These are phyloP conservation scores for Pachydiplax longipennis DNA, from an alignment of 2,888 invertebrate species.

Conservation along the genomic window DNA sequence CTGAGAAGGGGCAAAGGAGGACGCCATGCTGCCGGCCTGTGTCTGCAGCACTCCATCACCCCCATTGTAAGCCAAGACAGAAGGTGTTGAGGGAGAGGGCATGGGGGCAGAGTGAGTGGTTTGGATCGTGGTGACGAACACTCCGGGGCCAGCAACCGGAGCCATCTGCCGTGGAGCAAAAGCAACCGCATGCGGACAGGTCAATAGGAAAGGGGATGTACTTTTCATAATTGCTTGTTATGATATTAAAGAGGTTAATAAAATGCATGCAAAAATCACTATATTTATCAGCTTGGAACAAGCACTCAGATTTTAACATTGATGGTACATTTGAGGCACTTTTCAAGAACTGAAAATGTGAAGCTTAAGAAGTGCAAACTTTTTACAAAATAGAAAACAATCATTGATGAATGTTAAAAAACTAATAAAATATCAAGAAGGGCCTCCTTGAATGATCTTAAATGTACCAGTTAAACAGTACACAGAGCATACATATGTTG, in stretches of 20 bases:
- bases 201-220: slow-evolving; percentile 31
- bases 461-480: no score
- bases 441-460: no score
- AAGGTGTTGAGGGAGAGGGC: neutral
- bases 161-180: slow-evolving; percentile 43
- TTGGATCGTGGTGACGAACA: slow-evolving; percentile 28
- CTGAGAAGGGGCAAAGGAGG: slow-evolving; percentile 41
- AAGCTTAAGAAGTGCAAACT: neutral
- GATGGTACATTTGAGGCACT: no score
- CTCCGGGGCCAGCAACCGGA: slow-evolving; percentile 45
- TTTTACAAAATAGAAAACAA: neutral
- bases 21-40: slow-evolving; percentile 29
- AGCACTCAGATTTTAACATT: no score
- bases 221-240: neutral
- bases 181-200: slow-evolving; percentile 42
- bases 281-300: no score
- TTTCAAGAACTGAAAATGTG: neutral
- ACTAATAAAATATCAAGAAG: no score
- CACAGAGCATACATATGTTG: no score
- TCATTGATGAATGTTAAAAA: no score
- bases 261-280: slow-evolving; percentile 16
- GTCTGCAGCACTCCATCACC: slow-evolving; percentile 31
- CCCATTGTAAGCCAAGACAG: slow-evolving; percentile 39
- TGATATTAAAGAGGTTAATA: neutral
- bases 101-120: slow-evolving; percentile 4